Percentiles rank a stretch among this genome's conserved stretches.
phyloP scores from a whole-genome alignment of 2,888 invertebrate species.

The Sialis lutaria region DNA sequence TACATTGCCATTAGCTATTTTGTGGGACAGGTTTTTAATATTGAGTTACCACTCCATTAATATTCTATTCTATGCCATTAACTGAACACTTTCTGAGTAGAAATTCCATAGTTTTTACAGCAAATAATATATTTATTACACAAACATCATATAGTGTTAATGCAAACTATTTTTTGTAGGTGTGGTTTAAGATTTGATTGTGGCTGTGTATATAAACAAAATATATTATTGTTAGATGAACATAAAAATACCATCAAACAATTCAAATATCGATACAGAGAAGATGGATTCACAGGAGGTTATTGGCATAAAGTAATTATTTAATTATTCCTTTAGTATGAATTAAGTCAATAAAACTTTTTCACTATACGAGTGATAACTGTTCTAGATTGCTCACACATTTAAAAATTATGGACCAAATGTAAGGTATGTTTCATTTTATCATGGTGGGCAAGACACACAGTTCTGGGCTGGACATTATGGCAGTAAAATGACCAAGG shows the following conservation, averaged over 20 bases:
- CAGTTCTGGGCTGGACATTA: slow-evolving; percentile 44
- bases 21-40: no score
- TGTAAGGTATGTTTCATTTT: slow-evolving; percentile 29
- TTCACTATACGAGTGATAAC: not conserved
- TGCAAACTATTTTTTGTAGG: slow-evolving; percentile 13
- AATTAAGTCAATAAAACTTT: slow-evolving; percentile 1
- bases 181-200: slow-evolving; percentile 29
- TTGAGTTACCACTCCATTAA: no score
- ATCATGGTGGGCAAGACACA: slow-evolving; percentile 35
- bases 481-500: slow-evolving; percentile 46
- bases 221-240: slow-evolving; percentile 17
- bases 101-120: no score
- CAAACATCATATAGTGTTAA: no score
- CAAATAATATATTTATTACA: no score
- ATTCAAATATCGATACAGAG: slow-evolving; percentile 10
- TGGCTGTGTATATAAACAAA: slow-evolving; percentile 24
- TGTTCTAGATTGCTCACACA: slow-evolving; percentile 26
- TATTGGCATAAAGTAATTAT: slow-evolving; percentile 21
- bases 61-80: no score
- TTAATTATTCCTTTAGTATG: no score
- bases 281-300: slow-evolving; percentile 18
- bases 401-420: slow-evolving; percentile 33
- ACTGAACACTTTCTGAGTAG: no score
- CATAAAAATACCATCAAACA: slow-evolving; percentile 12
- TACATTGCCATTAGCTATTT: no score